Conservation (phyloP, 2,113 vertebrate species). For the Catharus fuscescens region DNA sequence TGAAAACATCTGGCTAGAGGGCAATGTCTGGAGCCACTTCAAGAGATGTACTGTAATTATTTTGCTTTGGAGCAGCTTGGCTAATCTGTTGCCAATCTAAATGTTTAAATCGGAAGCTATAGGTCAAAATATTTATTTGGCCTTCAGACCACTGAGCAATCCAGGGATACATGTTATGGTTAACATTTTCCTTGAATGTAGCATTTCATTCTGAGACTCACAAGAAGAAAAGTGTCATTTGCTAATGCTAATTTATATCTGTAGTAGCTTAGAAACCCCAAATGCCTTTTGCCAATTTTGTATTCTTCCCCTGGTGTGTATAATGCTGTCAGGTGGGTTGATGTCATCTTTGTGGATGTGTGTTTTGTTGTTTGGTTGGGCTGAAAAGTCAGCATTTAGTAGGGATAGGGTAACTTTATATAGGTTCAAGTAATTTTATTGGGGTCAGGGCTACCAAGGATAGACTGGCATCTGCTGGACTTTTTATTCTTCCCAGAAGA, state of each 20-base stretch:
- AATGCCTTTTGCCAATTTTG: not conserved
- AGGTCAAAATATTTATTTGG: not conserved
- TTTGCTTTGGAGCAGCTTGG: not conserved
- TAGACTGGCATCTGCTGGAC: not conserved
- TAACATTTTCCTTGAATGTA: not conserved
- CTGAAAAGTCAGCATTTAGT: not conserved
- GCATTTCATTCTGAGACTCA: not conserved
- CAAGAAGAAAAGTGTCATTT: not conserved
- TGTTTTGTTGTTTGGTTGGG: not conserved
- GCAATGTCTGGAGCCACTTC: not conserved
- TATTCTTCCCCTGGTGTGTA: not conserved
- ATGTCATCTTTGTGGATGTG: not conserved
- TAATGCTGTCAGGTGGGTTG: not conserved
- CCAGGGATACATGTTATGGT: not conserved
- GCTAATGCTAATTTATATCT: not conserved
- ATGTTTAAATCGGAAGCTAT: not conserved
- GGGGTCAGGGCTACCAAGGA: not conserved
- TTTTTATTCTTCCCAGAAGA: not conserved
- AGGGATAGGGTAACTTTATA: not conserved
- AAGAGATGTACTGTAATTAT: not conserved
- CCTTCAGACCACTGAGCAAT: not conserved
- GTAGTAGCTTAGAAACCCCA: not conserved
- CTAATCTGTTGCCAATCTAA: not conserved
- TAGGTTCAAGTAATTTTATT: not conserved
- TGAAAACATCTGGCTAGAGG: conserved; percentile 13